Evolutionary conservation across 1,140 invertebrate genomes (phyloP).

Genomic region (Polypedilum vanderplanki): DNA sequence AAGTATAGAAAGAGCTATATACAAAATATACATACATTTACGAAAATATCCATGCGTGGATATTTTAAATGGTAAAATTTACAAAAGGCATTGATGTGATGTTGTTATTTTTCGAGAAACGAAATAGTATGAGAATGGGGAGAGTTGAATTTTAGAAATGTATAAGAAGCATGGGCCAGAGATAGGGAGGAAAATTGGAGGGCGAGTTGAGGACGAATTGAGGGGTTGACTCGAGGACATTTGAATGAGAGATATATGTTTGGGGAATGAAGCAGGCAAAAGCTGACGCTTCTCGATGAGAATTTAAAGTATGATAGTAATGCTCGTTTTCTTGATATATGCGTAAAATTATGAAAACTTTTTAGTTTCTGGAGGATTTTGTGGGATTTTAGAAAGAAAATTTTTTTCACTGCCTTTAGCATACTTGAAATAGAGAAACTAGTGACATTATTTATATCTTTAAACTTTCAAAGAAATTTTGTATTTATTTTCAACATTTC

Average conservation of each 20-base stretch:
- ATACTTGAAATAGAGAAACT: too few relatives aligned
- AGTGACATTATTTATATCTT: too few relatives aligned
- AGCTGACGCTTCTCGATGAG: slow-evolving; percentile 8
- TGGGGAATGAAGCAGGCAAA: not conserved
- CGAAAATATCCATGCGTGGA: slow-evolving; percentile 27
- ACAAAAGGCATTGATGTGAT: slow-evolving; percentile 7
- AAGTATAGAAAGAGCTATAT: not conserved
- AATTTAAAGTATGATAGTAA: slow-evolving; percentile 27
- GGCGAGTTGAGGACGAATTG: slow-evolving; percentile 10
- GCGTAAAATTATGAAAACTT: not conserved
- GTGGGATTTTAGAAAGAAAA: not conserved
- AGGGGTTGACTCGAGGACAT: slow-evolving; percentile 22
- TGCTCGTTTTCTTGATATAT: not conserved
- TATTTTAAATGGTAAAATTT: slow-evolving; percentile 29
- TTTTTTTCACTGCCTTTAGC: not conserved
- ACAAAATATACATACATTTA: not conserved
- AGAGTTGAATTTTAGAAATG: not conserved
- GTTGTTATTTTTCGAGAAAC: not conserved
- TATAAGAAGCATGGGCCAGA: not conserved
- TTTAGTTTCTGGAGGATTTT: slow-evolving; percentile 15
- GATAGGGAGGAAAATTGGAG: not conserved
- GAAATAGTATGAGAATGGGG: not conserved
- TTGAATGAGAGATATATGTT: slow-evolving; percentile 28
- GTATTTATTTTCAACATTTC: too few relatives aligned
- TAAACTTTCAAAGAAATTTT: too few relatives aligned